Base-by-base conservation (phyloP, 92 coral and sea anemone genomes). In the Desmophyllum pertusum region DNA sequence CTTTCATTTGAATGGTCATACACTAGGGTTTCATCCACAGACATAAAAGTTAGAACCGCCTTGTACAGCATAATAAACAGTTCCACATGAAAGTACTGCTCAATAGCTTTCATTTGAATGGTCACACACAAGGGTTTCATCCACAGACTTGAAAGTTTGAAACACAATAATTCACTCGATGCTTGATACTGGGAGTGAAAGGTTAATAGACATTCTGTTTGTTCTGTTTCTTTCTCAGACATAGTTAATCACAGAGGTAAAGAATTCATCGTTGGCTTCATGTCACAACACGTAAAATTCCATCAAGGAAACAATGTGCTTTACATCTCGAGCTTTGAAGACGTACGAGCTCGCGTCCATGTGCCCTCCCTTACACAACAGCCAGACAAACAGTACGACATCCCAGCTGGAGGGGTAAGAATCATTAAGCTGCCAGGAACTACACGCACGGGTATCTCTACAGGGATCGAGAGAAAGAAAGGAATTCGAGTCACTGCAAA, bases 401-500 rank as follows among this genome's bases (percentile, higher is more conserved):
- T 93, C 15, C 27, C 18, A 7, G 89, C 86, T 6, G 94, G 94
- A 29, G 90, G 84, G 13, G 36, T 81, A 8, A 70, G 30, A 51
- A 72, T 17, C 11, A 88, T 96, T 6, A 65, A 38, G 11, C 88
- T 96, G 1, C 95, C 96, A 2, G 93, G 95, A 2, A 31, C 6
- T 0, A 76, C 79, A 27, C 94, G 98, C 42, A 86, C 92, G 88
- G 55, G 46, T 13, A 33, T 62, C 48, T 36, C 19, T 0, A 87
- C 92, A 2, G 79, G 84, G 23, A 40, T 10, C 5, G 84, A 66
- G 72, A 84, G 59, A 29, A 86, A 70, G 17, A 93, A 90, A 39
- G 98, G 98, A 0, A 90, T 96, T 59, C 77, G 87, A n/a, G 84
- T 96, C 42, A 85, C 83, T 0, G 87, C 98, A 1, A 84, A 90